Evolutionary conservation across 1,140 invertebrate genomes (phyloP).

Genomic region (Brachionus sp.): DNA sequence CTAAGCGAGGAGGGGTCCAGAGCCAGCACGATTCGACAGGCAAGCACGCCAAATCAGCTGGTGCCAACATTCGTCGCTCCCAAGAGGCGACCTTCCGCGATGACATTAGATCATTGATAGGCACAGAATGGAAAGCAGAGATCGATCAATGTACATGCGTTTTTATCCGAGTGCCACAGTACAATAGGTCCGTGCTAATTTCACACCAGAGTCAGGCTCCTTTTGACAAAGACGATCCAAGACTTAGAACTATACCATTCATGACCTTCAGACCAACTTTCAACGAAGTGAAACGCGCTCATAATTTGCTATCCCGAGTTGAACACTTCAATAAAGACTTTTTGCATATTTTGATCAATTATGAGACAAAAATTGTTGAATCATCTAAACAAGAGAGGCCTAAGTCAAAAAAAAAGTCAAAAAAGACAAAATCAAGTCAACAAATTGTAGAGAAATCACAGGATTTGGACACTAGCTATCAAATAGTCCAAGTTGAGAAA

Average conservation of each 20-base stretch:
- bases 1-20: constrained; percentile 77
- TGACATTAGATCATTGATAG: constrained; percentile 52
- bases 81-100: constrained; percentile 63
- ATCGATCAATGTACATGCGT: constrained; percentile 68
- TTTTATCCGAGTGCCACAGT: constrained; percentile 72
- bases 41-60: constrained; percentile 70
- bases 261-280: constrained; percentile 75
- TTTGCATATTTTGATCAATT: not conserved
- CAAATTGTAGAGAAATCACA: not conserved
- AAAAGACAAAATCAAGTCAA: constrained; percentile 11
- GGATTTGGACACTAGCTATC: not conserved
- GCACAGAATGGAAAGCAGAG: constrained; percentile 7
- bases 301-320: constrained; percentile 68
- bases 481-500: not conserved
- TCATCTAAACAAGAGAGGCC: not conserved
- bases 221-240: constrained; percentile 64
- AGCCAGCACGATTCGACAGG: constrained; percentile 67
- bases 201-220: constrained; percentile 65
- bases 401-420: not conserved
- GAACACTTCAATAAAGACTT: constrained; percentile 67
- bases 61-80: constrained; percentile 72
- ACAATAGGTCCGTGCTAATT: constrained; percentile 63
- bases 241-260: constrained; percentile 74
- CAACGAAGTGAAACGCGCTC: constrained; percentile 73
- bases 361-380: constrained; percentile 8